Percentiles rank a stretch among this genome's conserved stretches.
phyloP scores from a whole-genome alignment of 2,797 vertebrate species.

The Danio jaintianensis region DNA sequence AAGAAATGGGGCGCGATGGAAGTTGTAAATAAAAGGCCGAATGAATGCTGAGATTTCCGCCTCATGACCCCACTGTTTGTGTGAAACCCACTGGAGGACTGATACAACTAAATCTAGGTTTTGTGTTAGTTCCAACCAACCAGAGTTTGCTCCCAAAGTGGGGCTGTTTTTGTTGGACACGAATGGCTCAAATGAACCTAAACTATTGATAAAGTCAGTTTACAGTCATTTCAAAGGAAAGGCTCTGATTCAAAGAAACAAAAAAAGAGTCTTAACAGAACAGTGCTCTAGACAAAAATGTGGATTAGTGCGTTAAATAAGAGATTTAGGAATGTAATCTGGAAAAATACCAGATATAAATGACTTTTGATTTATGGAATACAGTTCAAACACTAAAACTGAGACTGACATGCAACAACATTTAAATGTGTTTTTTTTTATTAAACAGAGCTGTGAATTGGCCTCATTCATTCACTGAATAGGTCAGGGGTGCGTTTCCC shows the following conservation, averaged over 20 bases:
- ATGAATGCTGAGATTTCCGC: slow-evolving; percentile 39
- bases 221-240: background rate
- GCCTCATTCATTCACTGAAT: no score
- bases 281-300: background rate
- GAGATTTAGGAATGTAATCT: background rate
- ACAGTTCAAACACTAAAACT: no score
- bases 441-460: no score
- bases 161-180: background rate
- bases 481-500: no score
- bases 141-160: slow-evolving; percentile 22
- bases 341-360: background rate
- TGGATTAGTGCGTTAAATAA: background rate
- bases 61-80: slow-evolving; percentile 32
- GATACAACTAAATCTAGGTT: slow-evolving; percentile 27
- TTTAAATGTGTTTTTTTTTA: no score
- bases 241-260: background rate
- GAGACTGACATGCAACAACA: no score
- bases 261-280: background rate
- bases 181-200: slow-evolving; percentile 1
- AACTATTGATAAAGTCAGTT: background rate
- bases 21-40: slow-evolving; percentile 49
- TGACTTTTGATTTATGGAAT: background rate
- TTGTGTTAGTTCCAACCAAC: slow-evolving; percentile 23
- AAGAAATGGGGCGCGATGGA: slow-evolving; percentile 47
- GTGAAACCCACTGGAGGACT: slow-evolving; percentile 22